A percentile compares a stretch with the other conserved stretches of the same genome.
phyloP scores from a whole-genome alignment of 2,888 invertebrate species.

The Pristionchus maxplancki region DNA sequence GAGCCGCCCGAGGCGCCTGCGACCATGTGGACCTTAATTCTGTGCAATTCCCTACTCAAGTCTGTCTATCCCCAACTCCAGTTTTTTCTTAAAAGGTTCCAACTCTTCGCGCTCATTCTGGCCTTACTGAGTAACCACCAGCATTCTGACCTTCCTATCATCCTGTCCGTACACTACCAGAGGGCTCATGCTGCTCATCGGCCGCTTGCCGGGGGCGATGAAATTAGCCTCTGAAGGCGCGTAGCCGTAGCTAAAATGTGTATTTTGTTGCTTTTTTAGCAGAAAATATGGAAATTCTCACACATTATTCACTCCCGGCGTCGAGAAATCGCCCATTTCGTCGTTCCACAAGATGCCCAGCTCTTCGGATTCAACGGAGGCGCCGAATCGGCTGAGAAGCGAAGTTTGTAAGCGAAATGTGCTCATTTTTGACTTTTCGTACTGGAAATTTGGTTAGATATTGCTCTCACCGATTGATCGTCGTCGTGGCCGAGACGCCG shows the following conservation, averaged over 20 bases:
- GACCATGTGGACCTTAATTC: slow-evolving; percentile 80
- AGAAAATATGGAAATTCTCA: background rate
- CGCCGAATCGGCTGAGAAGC: slow-evolving; percentile 85
- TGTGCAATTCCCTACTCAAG: no score
- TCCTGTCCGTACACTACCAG: slow-evolving; percentile 84
- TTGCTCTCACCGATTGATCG: slow-evolving; percentile 88
- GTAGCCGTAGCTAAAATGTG: slow-evolving; percentile 77
- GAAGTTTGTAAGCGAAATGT: background rate
- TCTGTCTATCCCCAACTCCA: no score
- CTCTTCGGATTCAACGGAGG: slow-evolving; percentile 84
- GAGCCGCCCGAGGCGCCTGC: slow-evolving; percentile 93
- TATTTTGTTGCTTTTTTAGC: no score
- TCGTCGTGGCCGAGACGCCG: slow-evolving; percentile 92
- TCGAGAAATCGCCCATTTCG: slow-evolving; percentile 92
- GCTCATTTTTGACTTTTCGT: slow-evolving; percentile 80
- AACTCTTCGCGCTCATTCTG: no score
- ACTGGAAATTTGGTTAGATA: background rate
- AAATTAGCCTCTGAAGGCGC: slow-evolving; percentile 88
- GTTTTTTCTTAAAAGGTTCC: no score
- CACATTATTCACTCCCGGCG: slow-evolving; percentile 69
- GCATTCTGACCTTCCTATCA: slow-evolving; percentile 80
- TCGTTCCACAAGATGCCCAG: slow-evolving; percentile 94
- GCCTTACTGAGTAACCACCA: background rate
- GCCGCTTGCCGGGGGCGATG: slow-evolving; percentile 88
- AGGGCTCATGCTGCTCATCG: slow-evolving; percentile 93